Base-by-base conservation (phyloP, 2,888 invertebrate species). In the Hecatera dysodea region DNA sequence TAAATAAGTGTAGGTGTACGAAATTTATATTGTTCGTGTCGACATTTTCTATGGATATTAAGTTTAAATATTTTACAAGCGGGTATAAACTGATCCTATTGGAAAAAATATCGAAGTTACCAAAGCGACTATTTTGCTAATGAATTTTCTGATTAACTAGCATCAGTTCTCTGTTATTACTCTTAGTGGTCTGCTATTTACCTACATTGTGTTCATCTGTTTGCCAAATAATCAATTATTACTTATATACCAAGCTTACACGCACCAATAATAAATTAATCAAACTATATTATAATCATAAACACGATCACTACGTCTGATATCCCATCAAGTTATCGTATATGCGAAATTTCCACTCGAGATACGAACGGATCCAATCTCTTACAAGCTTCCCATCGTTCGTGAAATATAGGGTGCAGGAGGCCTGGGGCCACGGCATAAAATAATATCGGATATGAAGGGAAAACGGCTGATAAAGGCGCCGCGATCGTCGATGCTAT, bases 261-360 rank as follows among this genome's bases (percentile, higher is more conserved):
- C 3, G 9, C 3, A 27, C 1, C 22, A 22, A 15, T 27, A 42
- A 56, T 7, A 24, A 50, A 50, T 24, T 15, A 44, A 63, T 64
- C 17, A 15, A 4, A 39, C 39, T 4, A 15, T 0, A 39, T 15
- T 15, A 39, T 39, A 4, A 75, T 75, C 65, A 74, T 69, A 81
- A 80, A 73, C 74, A 78, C 64, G 62, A 68, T 78, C 72, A 74
- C 71, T 70, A 74, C 82, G 68, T 85, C 76, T 11, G 33, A 85
- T 82, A 71, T 77, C 81, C 83, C 73, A 87, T 86, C 83, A 79
- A 80, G 83, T 83, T 73, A 87, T 76, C 87, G 88, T 88, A 90
- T 88, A 90, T 90, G 90, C 89, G 89, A 89, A 92, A 89, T 90
- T 91, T 89, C 86, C 88, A 88, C 88, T 88, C 87, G 88, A 88